A percentile compares a stretch with the other conserved stretches of the same genome.
Evolutionary conservation across 2,113 vertebrate genomes (phyloP).

Genomic region (Gorsachius goisagi): DNA sequence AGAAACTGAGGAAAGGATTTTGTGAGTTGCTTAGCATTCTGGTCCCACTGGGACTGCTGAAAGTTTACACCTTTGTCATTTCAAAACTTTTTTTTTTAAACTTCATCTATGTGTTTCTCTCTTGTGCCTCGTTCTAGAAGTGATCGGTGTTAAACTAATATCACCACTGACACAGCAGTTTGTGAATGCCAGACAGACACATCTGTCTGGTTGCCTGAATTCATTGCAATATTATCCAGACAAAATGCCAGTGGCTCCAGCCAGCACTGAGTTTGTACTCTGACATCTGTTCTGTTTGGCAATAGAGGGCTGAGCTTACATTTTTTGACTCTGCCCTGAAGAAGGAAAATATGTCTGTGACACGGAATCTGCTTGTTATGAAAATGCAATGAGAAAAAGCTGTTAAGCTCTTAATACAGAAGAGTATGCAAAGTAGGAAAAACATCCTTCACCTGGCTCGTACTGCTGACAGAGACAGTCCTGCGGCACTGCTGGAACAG

Average conservation of each 20-base stretch:
- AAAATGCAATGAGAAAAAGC: background rate
- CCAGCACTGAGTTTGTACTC: background rate
- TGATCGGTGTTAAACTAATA: background rate
- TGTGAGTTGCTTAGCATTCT: background rate
- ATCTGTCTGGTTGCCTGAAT: slow-evolving; percentile 50
- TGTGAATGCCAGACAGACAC: background rate
- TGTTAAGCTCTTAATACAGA: background rate
- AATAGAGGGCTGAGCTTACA: background rate
- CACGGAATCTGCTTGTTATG: background rate
- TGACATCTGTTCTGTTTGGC: slow-evolving; percentile 50
- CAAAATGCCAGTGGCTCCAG: slow-evolving; percentile 50
- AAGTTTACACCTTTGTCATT: background rate
- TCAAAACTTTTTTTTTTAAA: background rate
- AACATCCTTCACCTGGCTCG: background rate
- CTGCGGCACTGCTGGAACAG: background rate
- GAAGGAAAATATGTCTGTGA: background rate
- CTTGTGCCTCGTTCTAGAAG: background rate
- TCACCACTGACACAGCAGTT: slow-evolving; percentile 1
- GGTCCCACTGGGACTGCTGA: background rate
- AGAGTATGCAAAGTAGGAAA: background rate
- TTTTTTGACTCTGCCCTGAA: background rate
- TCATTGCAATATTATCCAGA: slow-evolving; percentile 3
- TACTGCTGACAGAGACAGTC: background rate
- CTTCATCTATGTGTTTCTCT: background rate
- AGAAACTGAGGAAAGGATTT: background rate